Conservation (phyloP, 2,797 vertebrate genomes). For the Borostomias antarcticus region DNA sequence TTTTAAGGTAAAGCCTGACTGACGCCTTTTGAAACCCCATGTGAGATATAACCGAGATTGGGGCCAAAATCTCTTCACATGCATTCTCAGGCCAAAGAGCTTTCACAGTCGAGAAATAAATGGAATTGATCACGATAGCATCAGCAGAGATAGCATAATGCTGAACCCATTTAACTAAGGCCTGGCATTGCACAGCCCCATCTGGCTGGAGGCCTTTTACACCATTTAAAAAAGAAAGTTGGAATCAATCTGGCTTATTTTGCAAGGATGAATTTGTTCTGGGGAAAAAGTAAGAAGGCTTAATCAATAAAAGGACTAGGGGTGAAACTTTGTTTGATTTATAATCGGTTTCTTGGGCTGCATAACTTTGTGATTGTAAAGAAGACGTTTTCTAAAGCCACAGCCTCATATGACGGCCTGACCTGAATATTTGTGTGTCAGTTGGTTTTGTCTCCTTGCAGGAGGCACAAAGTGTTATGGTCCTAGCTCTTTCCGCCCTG, state of each 20-base stretch:
- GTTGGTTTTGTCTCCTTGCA: no score
- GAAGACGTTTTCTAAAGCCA: no score
- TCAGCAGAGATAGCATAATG: slow-evolving; percentile 58
- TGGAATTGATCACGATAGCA: slow-evolving; percentile 57
- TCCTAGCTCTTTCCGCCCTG: no score
- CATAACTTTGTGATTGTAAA: no score
- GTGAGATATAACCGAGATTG: slow-evolving; percentile 32
- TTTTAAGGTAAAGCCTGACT: slow-evolving; percentile 1
- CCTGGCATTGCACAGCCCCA: slow-evolving; percentile 53
- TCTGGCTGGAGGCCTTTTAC: slow-evolving; percentile 60
- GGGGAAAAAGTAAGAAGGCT: neutral
- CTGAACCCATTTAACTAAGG: slow-evolving; percentile 60
- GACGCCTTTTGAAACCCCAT: neutral
- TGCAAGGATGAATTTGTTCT: slow-evolving; percentile 38
- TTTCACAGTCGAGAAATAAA: slow-evolving; percentile 49
- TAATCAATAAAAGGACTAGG: neutral
- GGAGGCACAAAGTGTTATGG: no score
- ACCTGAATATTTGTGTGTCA: no score
- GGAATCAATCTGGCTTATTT: slow-evolving; percentile 63
- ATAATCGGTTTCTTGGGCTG: no score
- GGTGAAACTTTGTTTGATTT: no score
- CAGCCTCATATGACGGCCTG: no score
- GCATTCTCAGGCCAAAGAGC: slow-evolving; percentile 34
- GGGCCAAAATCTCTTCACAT: slow-evolving; percentile 28
- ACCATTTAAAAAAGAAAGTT: slow-evolving; percentile 62